Conservation (phyloP, 2,888 invertebrate species). For the Spilarctia lutea region DNA sequence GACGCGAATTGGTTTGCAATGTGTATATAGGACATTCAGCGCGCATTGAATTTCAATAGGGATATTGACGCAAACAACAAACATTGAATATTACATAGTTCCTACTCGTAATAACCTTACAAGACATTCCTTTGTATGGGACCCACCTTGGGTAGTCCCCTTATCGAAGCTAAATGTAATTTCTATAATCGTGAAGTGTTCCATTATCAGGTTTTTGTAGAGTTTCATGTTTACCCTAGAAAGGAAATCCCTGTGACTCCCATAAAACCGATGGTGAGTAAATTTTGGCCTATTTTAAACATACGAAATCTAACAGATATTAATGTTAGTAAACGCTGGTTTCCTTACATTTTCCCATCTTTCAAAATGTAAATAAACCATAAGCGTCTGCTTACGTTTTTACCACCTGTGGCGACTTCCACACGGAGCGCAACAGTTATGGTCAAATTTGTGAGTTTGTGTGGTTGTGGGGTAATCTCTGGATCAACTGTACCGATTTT, state of each 20-base stretch:
- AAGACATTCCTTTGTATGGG: not conserved
- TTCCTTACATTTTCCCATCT: not conserved
- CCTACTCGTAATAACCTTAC: not conserved
- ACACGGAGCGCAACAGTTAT: no score
- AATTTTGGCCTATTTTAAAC: not conserved
- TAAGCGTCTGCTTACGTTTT: no score
- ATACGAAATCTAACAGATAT: not conserved
- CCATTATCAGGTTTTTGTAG: no score
- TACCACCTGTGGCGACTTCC: no score
- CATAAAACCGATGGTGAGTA: not conserved
- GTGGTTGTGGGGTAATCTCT: no score
- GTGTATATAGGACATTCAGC: constrained; percentile 32
- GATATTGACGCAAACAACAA: constrained; percentile 32
- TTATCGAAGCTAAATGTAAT: no score
- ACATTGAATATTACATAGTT: not conserved
- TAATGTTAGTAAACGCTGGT: not conserved
- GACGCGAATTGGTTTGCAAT: constrained; percentile 28
- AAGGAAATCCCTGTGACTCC: no score
- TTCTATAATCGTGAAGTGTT: no score
- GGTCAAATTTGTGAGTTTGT: not conserved
- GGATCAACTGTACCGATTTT: no score
- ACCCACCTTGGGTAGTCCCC: no score
- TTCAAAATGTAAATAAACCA: no score
- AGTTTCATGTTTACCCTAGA: not conserved
- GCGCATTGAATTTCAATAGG: constrained; percentile 33